These are phyloP conservation scores for Tetragnatha montana DNA, from an alignment of 2,888 invertebrate species.

Conservation along the genomic window DNA sequence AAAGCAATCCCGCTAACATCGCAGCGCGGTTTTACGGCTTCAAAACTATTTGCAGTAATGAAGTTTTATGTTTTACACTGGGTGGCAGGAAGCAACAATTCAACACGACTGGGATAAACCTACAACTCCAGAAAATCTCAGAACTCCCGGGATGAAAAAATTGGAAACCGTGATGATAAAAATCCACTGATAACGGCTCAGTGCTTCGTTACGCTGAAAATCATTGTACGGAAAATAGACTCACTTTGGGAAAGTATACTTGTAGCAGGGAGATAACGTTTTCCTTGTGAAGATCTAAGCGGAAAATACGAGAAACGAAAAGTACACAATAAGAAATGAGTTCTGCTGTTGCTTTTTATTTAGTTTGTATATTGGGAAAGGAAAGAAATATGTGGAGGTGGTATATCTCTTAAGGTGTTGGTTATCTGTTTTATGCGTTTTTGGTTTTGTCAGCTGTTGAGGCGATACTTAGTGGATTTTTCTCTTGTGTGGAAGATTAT, in stretches of 20 bases:
- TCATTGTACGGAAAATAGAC: conserved; percentile 38
- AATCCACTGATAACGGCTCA: conserved; percentile 31
- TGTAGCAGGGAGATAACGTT: conserved; percentile 28
- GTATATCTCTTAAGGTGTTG: not conserved
- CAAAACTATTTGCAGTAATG: not conserved
- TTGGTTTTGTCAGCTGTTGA: no score
- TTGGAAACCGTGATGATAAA: conserved; percentile 6
- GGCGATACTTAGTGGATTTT: no score
- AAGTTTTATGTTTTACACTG: not conserved
- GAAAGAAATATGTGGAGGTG: not conserved
- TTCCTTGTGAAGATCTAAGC: conserved; percentile 6
- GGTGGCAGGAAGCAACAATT: not conserved
- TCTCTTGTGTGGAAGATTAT: no score
- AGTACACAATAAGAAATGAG: conserved; percentile 25
- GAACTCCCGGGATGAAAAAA: conserved; percentile 3
- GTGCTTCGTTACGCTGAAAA: conserved; percentile 23
- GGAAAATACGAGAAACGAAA: conserved; percentile 14
- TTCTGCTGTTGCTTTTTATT: not conserved
- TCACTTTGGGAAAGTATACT: conserved; percentile 38
- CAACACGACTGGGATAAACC: not conserved
- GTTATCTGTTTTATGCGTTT: not conserved
- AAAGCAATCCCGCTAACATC: not conserved
- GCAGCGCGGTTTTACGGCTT: not conserved
- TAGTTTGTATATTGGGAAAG: not conserved
- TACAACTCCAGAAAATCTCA: not conserved